These are phyloP conservation scores for Darevskia mixta DNA, from an alignment of 2,797 vertebrate genomes.

Conservation along the genomic window DNA sequence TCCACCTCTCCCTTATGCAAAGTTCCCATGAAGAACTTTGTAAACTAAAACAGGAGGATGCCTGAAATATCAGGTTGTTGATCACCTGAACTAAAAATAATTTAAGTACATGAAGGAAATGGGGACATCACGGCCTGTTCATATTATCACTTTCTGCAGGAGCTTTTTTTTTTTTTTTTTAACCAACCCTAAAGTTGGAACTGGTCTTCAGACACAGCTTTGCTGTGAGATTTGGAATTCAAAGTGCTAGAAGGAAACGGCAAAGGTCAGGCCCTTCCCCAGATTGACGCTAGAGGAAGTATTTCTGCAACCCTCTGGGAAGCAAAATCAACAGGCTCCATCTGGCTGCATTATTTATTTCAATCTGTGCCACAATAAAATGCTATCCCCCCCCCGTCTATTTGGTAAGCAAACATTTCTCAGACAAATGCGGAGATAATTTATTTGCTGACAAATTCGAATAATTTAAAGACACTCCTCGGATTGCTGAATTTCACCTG, in stretches of 20 bases:
- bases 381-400: background rate
- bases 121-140: background rate
- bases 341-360: slow-evolving; percentile 49
- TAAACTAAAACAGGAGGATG: background rate
- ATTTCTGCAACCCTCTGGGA: background rate
- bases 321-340: background rate
- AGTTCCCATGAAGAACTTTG: background rate
- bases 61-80: background rate
- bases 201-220: background rate
- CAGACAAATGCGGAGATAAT: slow-evolving; percentile 45
- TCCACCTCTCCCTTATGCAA: background rate
- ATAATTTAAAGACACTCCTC: slow-evolving; percentile 65
- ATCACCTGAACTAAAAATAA: background rate
- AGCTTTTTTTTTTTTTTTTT: background rate
- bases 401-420: slow-evolving; percentile 50
- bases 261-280: background rate
- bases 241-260: background rate
- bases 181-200: background rate
- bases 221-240: background rate
- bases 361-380: slow-evolving; percentile 7
- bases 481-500: slow-evolving; percentile 66
- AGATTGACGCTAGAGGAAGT: background rate
- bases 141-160: background rate
- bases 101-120: background rate
- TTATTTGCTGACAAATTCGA: slow-evolving; percentile 67